A percentile compares a stretch with the other conserved stretches of the same genome.
phyloP scores from a whole-genome alignment of 2,888 invertebrate genomes.

The Geophilus truncorum region DNA sequence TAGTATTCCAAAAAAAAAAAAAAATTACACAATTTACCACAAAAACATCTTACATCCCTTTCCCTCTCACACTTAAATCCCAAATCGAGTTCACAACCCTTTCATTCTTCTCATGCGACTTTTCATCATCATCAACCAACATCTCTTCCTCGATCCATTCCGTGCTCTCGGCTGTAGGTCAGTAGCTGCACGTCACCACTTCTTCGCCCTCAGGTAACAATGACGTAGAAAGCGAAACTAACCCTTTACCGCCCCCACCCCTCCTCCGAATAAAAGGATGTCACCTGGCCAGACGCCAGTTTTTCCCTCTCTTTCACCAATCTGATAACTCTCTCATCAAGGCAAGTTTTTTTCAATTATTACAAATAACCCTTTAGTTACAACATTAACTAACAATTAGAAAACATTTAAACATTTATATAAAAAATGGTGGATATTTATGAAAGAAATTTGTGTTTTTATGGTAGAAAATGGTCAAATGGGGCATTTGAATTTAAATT shows the following conservation, averaged over 20 bases:
- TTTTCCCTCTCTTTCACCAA: not conserved
- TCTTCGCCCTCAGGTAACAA: not conserved
- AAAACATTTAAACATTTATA: no score
- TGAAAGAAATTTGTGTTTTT: no score
- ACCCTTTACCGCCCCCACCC: slow-evolving; percentile 6
- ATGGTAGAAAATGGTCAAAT: no score
- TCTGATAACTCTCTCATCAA: not conserved
- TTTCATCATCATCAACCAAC: not conserved
- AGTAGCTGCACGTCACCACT: not conserved
- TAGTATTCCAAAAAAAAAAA: no score
- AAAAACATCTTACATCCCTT: not conserved
- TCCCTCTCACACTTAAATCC: not conserved
- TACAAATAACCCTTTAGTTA: not conserved
- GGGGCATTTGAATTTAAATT: no score
- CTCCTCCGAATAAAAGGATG: slow-evolving; percentile 1
- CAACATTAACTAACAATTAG: not conserved
- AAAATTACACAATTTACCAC: no score
- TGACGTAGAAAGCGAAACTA: slow-evolving; percentile 3
- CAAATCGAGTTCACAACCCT: not conserved
- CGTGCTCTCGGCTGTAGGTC: slow-evolving; percentile 12
- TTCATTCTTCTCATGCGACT: not conserved
- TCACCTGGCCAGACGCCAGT: not conserved
- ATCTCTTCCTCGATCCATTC: not conserved
- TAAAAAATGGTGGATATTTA: no score
- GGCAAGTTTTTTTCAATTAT: not conserved